Conservation (phyloP, 2,113 vertebrate genomes). For the Catagonus wagneri region DNA sequence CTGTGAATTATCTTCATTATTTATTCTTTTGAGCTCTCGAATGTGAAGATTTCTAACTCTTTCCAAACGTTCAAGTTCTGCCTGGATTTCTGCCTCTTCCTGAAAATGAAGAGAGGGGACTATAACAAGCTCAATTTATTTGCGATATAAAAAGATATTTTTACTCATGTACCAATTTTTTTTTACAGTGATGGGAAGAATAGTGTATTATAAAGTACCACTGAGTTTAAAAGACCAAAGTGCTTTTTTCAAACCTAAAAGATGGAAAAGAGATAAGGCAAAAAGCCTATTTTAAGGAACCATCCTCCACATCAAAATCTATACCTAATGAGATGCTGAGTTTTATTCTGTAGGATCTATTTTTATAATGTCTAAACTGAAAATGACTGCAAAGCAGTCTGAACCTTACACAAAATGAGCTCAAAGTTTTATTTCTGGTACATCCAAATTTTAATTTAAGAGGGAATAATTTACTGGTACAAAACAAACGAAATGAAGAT, state of each 20-base stretch:
- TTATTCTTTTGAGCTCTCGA: slow-evolving; percentile 99
- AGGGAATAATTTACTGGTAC: slow-evolving; percentile 40
- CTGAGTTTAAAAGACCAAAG: slow-evolving; percentile 78
- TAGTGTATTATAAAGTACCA: slow-evolving; percentile 82
- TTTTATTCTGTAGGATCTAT: slow-evolving; percentile 83
- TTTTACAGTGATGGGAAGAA: slow-evolving; percentile 76
- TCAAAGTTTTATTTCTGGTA: slow-evolving; percentile 67
- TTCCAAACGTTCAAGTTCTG: slow-evolving; percentile 98
- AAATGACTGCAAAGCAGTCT: slow-evolving; percentile 77
- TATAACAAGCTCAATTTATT: slow-evolving; percentile 87
- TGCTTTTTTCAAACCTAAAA: slow-evolving; percentile 79
- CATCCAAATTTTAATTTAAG: slow-evolving; percentile 63
- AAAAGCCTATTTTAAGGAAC: slow-evolving; percentile 81
- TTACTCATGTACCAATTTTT: slow-evolving; percentile 78
- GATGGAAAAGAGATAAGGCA: slow-evolving; percentile 78
- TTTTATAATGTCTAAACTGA: slow-evolving; percentile 76
- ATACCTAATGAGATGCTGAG: slow-evolving; percentile 79
- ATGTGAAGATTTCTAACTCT: slow-evolving; percentile 99
- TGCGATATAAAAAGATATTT: slow-evolving; percentile 84
- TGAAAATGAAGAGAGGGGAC: slow-evolving; percentile 89
- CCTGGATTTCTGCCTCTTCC: slow-evolving; percentile 99
- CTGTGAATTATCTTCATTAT: slow-evolving; percentile 99
- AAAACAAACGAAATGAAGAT: slow-evolving; percentile 72
- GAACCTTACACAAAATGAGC: slow-evolving; percentile 76
- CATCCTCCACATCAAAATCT: slow-evolving; percentile 72